Conservation (phyloP, 2,888 invertebrate species). For the Carterocephalus palaemon region DNA sequence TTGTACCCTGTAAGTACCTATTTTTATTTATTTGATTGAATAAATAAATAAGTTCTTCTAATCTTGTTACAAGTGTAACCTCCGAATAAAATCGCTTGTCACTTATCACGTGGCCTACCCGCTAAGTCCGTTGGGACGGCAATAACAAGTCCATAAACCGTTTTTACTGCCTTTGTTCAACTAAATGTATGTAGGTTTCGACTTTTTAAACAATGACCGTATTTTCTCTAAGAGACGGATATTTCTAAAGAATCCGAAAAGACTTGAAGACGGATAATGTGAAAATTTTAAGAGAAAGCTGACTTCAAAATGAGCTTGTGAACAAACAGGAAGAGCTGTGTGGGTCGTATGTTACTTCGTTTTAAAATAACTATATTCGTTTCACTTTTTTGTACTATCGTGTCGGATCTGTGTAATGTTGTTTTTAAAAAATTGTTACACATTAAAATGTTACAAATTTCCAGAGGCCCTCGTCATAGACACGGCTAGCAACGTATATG, state of each 20-base stretch:
- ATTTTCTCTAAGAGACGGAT: slow-evolving; percentile 66
- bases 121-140: slow-evolving; percentile 65
- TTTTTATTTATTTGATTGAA: too few relatives aligned
- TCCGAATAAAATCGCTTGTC: too few relatives aligned
- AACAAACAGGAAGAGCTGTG: slow-evolving; percentile 18
- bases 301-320: slow-evolving; percentile 31
- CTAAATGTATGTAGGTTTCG: slow-evolving; percentile 76
- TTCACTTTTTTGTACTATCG: slow-evolving; percentile 3
- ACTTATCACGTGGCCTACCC: slow-evolving; percentile 42
- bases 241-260: slow-evolving; percentile 58
- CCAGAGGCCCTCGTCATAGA: too few relatives aligned
- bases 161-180: slow-evolving; percentile 79
- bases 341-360: slow-evolving; percentile 9
- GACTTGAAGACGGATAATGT: slow-evolving; percentile 37
- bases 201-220: slow-evolving; percentile 78
- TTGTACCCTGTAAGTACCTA: too few relatives aligned
- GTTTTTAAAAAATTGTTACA: too few relatives aligned
- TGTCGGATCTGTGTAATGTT: too few relatives aligned
- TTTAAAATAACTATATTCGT: neutral
- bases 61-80: too few relatives aligned
- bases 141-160: slow-evolving; percentile 79
- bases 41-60: too few relatives aligned
- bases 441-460: too few relatives aligned
- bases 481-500: too few relatives aligned
- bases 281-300: slow-evolving; percentile 41